Evolutionary conservation across 1,140 invertebrate genomes (phyloP).

Genomic region (Lepidotrigona ventralis): DNA sequence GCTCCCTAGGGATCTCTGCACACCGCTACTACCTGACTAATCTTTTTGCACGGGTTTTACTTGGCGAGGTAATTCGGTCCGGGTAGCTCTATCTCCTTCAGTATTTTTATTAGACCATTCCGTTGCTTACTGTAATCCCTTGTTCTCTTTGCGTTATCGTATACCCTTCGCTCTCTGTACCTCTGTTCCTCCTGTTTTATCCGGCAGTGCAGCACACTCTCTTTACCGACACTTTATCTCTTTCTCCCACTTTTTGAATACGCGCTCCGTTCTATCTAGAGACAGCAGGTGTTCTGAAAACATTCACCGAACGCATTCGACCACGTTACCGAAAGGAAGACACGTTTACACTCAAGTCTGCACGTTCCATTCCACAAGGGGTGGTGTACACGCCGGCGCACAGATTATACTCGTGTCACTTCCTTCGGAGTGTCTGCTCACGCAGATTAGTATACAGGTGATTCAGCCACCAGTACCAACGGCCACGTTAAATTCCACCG

Average conservation of each 20-base stretch:
- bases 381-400: background rate
- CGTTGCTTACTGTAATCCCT: background rate
- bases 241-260: background rate
- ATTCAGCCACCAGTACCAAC: background rate
- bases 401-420: conserved; percentile 22
- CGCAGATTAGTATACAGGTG: conserved; percentile 15
- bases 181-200: background rate
- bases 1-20: background rate
- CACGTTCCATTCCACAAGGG: background rate
- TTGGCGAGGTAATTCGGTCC: background rate
- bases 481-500: conserved; percentile 11
- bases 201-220: too few species aligned
- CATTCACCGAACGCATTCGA: background rate
- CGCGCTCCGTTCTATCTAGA: background rate
- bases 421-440: background rate
- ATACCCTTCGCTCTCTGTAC: background rate
- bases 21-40: background rate
- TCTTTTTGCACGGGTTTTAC: conserved; percentile 1
- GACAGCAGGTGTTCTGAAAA: background rate
- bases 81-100: background rate
- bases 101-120: background rate
- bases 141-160: background rate
- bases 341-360: background rate
- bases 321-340: background rate
- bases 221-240: background rate